Base-by-base conservation (phyloP, 2,797 vertebrate genomes). In the Momotus momota region DNA sequence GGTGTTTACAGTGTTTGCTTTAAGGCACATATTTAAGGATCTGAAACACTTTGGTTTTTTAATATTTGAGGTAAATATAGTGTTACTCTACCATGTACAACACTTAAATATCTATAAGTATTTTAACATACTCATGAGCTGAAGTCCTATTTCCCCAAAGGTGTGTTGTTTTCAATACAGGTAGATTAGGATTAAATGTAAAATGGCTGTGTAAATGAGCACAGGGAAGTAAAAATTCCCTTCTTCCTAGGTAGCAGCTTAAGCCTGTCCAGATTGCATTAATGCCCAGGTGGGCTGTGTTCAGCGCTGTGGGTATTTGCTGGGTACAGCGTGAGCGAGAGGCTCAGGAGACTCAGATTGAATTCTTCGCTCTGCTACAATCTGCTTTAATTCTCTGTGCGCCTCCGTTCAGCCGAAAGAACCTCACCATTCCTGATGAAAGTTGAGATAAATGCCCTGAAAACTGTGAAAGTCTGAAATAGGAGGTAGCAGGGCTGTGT, bases 1-100 rank as follows among this genome's bases (percentile, higher is more conserved):
- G 86, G 79, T 86, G 79, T 93, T 94, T 96, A 75, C 38, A 52
- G 48, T 73, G 51, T 86, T 92, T 74, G 67, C 91, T 97, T 92
- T 93, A 93, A 93, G 92, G 90, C 62, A 89, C 12, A 4, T 60
- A 40, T 86, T 93, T 82, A 81, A 95, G 46, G 22, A 57, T 70
- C 64, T 90, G 67, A 93, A 94, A 77, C 45, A 14, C 60, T 96
- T 72, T 19, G n/a, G 4, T 13, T 45, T 95, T 81, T 82, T 88
- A 75, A 71, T 73, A 77, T 88, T 86, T 88, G 85, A 73, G 64
- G 86, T 88, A 97, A 94, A 94, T 66, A 72, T 52, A 67, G 7
- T 17, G 48, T 78, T 84, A 69, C 26, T 81, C n/a, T 93, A 62
- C 27, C 6, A 10, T 11, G 38, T 65, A 66, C 77, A 60, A 51